Evolutionary conservation across 1,140 invertebrate genomes (phyloP).

Genomic region (Agrilus planipennis): DNA sequence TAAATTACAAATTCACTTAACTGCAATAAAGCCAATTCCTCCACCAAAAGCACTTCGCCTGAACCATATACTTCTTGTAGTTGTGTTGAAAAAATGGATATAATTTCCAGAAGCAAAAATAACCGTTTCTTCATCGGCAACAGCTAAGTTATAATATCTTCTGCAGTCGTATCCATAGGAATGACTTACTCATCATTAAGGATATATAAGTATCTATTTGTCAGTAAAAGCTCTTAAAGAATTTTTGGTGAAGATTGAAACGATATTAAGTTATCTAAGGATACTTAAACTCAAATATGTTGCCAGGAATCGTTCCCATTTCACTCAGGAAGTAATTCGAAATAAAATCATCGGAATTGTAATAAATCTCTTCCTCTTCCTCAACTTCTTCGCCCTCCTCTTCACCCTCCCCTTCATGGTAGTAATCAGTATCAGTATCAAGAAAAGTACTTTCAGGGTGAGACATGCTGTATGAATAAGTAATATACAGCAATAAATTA

Average conservation of each 20-base stretch:
- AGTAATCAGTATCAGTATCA: too few species aligned
- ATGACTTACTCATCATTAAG: conserved; percentile 39
- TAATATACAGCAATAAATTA: too few species aligned
- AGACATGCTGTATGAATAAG: too few species aligned
- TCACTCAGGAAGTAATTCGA: conserved; percentile 25
- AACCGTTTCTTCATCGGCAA: conserved; percentile 57
- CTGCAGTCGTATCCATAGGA: conserved; percentile 81
- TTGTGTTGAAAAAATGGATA: conserved; percentile 61
- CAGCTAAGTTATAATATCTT: conserved; percentile 65
- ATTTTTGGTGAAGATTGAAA: conserved; percentile 1
- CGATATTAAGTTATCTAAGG: conserved; percentile 9
- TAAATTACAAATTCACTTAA: conserved; percentile 32
- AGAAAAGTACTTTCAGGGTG: too few species aligned
- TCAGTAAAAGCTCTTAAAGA: background rate
- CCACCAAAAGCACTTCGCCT: conserved; percentile 57
- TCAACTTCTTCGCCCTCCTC: conserved; percentile 18
- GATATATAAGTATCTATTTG: background rate
- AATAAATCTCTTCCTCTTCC: conserved; percentile 17
- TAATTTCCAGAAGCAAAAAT: conserved; percentile 71
- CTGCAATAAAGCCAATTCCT: conserved; percentile 67
- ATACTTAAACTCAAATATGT: conserved; percentile 34
- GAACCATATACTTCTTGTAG: conserved; percentile 51
- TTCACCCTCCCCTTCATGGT: conserved; percentile 6
- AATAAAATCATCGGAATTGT: conserved; percentile 25
- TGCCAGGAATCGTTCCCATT: conserved; percentile 22